Base-by-base conservation (phyloP, 2,888 invertebrate genomes). In the Arrhopalites spinosus region DNA sequence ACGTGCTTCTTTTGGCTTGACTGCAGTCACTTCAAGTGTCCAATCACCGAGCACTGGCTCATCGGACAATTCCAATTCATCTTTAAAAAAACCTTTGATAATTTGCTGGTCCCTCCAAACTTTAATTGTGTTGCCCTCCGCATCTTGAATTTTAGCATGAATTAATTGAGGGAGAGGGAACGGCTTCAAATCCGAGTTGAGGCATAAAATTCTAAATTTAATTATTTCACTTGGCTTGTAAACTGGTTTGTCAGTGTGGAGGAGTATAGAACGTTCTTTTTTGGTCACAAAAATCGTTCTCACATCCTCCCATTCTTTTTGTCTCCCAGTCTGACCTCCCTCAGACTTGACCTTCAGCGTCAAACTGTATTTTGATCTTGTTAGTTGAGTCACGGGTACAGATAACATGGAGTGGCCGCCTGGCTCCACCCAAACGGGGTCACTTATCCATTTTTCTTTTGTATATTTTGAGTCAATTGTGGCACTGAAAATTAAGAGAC, bases 171-270 rank as follows among this genome's bases (percentile, higher is more conserved):
- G 89, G 30, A 89, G 89, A 7, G 89, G 89, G 5, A 89, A 88
- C 0, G 94, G 93, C 83, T 90, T 90, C 75, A 94, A 86, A 82
- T 91, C 89, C 0, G 92, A 89, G 84, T 92, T 91, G 69, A 94
- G 87, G 27, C 92, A 2, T 1, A 67, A 1, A 5, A 68, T 23
- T 50, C 50, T 23, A 27, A 50, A 68, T 47, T 25, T 5, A 7
- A 50, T 50, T 20, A 11, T 23, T 20, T 47, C 68, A 2, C 68
- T 25, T 13, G 68, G 68, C 17, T 50, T 50, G 15, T 50, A 50
- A 50, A 68, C 47, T 15, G 68, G 50, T 27, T 68, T 68, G 23
- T 68, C 68, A 1, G 68, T 50, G 45, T 68, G 68, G 27, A 50
- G 25, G 25, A 68, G 45, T 2, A 68, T 68, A 1, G 68, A 68